phyloP scores from a whole-genome alignment of 2,797 vertebrate species.

The Myoxocephalus aenaeus region DNA sequence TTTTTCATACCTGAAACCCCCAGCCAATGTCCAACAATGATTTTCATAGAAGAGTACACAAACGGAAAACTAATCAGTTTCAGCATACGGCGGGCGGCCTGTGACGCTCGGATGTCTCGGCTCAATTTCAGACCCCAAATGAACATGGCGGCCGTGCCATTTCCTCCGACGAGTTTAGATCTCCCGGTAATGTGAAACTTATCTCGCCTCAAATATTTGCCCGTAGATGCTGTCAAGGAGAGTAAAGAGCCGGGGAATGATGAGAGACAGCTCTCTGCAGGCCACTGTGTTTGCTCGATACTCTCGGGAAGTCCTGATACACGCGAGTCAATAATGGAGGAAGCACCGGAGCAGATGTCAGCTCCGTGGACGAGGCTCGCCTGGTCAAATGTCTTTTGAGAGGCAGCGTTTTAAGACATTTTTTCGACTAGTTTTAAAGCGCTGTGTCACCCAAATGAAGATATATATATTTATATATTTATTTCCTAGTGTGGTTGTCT shows the following conservation, averaged over 20 bases:
- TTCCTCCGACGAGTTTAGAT: conserved; percentile 63
- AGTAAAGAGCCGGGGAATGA: conserved; percentile 70
- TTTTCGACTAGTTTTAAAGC: not conserved
- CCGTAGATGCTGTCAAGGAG: conserved; percentile 72
- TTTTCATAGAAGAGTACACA: not conserved
- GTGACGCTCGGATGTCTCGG: conserved; percentile 34
- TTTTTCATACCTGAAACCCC: not conserved
- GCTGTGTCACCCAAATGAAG: not conserved
- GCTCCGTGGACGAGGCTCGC: conserved; percentile 16
- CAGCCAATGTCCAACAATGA: not conserved
- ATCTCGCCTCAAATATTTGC: conserved; percentile 79
- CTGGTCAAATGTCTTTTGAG: conserved; percentile 1
- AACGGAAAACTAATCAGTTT: conserved; percentile 5
- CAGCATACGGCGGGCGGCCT: not conserved
- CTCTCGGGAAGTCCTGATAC: conserved; percentile 74
- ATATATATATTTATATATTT: too few relatives aligned
- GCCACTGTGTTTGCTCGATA: conserved; percentile 75
- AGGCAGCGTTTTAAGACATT: conserved; percentile 1
- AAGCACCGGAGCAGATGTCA: conserved; percentile 47
- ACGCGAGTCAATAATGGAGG: conserved; percentile 73
- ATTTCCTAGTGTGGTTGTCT: not conserved
- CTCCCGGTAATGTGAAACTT: conserved; percentile 72
- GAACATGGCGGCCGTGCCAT: conserved; percentile 48
- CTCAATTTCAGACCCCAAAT: conserved; percentile 46
- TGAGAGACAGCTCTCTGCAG: conserved; percentile 74